These are phyloP conservation scores for Cheirogaleus major DNA, from an alignment of 2,797 vertebrate genomes.

Conservation along the genomic window DNA sequence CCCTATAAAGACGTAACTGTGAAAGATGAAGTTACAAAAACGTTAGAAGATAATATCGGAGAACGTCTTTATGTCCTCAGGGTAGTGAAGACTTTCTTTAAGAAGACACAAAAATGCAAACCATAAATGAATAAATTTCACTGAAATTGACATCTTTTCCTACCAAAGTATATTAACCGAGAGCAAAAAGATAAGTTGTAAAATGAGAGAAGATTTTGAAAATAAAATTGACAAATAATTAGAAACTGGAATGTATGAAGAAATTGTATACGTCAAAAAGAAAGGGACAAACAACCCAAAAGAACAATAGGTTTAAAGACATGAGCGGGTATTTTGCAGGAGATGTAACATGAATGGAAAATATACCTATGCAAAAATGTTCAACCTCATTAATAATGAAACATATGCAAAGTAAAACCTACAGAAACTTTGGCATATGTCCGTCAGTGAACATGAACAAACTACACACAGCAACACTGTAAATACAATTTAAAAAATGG, in stretches of 20 bases:
- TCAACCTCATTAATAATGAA: not conserved
- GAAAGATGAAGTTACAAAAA: not conserved
- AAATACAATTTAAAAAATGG: not conserved
- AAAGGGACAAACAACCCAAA: not conserved
- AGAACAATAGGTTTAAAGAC: not conserved
- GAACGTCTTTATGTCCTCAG: not conserved
- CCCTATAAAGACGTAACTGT: not conserved
- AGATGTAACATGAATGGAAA: not conserved
- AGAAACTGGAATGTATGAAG: not conserved
- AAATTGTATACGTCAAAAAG: not conserved
- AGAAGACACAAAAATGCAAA: not conserved
- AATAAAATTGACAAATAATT: not conserved
- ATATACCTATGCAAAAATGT: rapidly evolving
- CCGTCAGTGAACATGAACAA: not conserved
- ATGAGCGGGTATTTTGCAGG: not conserved
- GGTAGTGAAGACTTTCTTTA: not conserved
- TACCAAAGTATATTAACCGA: not conserved
- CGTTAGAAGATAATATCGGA: not conserved
- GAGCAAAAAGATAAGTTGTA: not conserved
- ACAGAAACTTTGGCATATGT: not conserved
- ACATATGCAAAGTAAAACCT: not conserved
- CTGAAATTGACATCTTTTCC: not conserved
- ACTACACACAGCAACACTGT: rapidly evolving
- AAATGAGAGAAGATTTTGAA: not conserved
- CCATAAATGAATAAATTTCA: not conserved